These are phyloP conservation scores for Cichladusa arquata DNA, from an alignment of 2,113 vertebrate genomes.

Conservation along the genomic window DNA sequence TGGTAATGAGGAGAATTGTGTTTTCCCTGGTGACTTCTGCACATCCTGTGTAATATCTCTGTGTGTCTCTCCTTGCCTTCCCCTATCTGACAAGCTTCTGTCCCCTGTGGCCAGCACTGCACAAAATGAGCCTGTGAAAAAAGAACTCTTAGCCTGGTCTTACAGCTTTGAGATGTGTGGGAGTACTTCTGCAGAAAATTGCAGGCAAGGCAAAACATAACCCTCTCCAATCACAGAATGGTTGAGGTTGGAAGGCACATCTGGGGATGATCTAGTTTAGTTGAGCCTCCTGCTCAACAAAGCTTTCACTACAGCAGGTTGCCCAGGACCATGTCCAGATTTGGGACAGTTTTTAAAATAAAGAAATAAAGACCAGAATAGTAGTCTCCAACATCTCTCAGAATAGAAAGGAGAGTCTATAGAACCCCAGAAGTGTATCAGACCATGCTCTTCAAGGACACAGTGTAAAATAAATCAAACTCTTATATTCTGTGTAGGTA, in stretches of 20 bases:
- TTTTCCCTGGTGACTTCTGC: not conserved
- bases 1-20: not conserved
- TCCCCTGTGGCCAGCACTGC: not conserved
- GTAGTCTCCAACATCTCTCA: not conserved
- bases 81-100: not conserved
- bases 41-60: not conserved
- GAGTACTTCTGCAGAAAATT: not conserved
- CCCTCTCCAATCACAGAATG: not conserved
- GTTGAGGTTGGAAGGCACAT: not conserved
- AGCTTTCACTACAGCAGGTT: not conserved
- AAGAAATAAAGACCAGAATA: not conserved
- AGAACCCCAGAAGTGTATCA: not conserved
- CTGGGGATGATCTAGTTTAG: not conserved
- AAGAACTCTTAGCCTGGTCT: not conserved
- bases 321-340: not conserved
- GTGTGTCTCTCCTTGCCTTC: not conserved
- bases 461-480: not conserved
- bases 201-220: not conserved
- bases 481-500: not conserved
- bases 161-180: not conserved
- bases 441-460: not conserved
- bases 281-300: not conserved
- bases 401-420: not conserved
- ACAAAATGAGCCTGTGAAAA: not conserved
- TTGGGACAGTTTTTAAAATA: not conserved